These are phyloP conservation scores for Ophioninae sp. DNA, from an alignment of 2,888 invertebrate genomes.

Conservation along the genomic window DNA sequence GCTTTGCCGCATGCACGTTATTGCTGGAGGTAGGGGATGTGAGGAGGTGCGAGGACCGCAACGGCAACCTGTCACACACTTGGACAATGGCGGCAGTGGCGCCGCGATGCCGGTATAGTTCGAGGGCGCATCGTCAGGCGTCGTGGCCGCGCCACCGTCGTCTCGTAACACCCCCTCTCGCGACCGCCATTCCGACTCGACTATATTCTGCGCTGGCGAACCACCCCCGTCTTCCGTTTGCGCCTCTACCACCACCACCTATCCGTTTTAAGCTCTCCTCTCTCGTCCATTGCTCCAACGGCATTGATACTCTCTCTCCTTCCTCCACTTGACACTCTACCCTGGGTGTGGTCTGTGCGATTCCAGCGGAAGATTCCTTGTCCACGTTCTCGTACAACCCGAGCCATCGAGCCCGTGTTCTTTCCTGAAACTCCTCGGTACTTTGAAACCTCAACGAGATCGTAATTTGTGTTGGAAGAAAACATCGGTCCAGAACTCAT, in stretches of 20 bases:
- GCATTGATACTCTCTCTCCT: slow-evolving; percentile 49
- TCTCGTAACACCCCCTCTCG: slow-evolving; percentile 49
- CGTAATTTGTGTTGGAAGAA: not conserved
- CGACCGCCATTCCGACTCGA: slow-evolving; percentile 31
- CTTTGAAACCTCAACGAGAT: not conserved
- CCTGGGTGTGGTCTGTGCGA: slow-evolving; percentile 67
- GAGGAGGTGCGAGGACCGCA: slow-evolving; percentile 56
- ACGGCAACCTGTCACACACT: slow-evolving; percentile 72
- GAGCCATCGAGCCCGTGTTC: slow-evolving; percentile 31
- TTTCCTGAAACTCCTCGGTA: slow-evolving; percentile 9
- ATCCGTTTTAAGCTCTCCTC: slow-evolving; percentile 48
- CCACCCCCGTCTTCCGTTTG: slow-evolving; percentile 52
- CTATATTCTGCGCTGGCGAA: slow-evolving; percentile 54
- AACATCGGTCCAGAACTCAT: not conserved
- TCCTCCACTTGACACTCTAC: slow-evolving; percentile 59
- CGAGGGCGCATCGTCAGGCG: slow-evolving; percentile 65
- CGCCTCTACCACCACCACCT: slow-evolving; percentile 45
- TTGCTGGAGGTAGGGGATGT: slow-evolving; percentile 12
- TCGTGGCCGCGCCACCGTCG: slow-evolving; percentile 72
- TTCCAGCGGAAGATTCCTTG: slow-evolving; percentile 49
- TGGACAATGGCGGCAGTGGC: slow-evolving; percentile 70
- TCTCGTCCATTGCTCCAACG: slow-evolving; percentile 55
- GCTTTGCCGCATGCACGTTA: slow-evolving; percentile 34
- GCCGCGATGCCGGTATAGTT: slow-evolving; percentile 68
- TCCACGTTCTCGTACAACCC: slow-evolving; percentile 29